phyloP scores from a whole-genome alignment of 2,888 invertebrate species.

The Vanessa cardui region DNA sequence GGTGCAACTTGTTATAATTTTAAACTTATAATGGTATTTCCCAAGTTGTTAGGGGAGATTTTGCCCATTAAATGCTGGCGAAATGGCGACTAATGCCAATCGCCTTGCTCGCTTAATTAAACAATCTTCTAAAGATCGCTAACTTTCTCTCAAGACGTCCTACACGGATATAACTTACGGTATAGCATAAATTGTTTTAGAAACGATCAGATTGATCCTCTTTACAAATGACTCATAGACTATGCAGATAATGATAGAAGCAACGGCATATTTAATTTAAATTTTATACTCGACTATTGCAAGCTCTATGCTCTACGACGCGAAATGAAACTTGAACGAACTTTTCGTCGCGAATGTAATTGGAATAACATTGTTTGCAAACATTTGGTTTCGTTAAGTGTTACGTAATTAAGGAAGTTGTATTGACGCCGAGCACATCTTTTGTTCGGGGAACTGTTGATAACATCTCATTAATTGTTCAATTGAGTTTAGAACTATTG shows the following conservation, averaged over 20 bases:
- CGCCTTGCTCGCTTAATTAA: conserved; percentile 47
- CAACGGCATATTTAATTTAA: conserved; percentile 7
- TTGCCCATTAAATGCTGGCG: conserved; percentile 36
- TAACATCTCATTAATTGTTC: conserved; percentile 39
- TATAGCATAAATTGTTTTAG: conserved; percentile 26
- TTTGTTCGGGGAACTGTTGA: conserved; percentile 34
- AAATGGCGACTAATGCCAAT: conserved; percentile 43
- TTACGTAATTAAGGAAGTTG: conserved; percentile 40
- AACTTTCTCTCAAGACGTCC: conserved; percentile 42
- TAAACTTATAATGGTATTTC: conserved; percentile 40
- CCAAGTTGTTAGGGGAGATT: conserved; percentile 39
- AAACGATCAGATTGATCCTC: conserved; percentile 20
- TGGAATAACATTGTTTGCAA: conserved; percentile 41
- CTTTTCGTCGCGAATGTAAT: conserved; percentile 35
- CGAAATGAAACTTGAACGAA: conserved; percentile 30
- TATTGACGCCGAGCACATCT: conserved; percentile 32
- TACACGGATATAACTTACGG: conserved; percentile 44
- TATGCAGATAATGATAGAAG: not conserved
- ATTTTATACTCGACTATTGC: conserved; percentile 3
- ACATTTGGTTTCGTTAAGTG: conserved; percentile 34
- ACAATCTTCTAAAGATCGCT: conserved; percentile 40
- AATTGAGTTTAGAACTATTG: conserved; percentile 29
- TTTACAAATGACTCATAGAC: conserved; percentile 6
- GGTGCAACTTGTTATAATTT: conserved; percentile 22
- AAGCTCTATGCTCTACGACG: not conserved